Evolutionary conservation across 2,888 invertebrate genomes (phyloP).

Genomic region (Dilophus febrilis): DNA sequence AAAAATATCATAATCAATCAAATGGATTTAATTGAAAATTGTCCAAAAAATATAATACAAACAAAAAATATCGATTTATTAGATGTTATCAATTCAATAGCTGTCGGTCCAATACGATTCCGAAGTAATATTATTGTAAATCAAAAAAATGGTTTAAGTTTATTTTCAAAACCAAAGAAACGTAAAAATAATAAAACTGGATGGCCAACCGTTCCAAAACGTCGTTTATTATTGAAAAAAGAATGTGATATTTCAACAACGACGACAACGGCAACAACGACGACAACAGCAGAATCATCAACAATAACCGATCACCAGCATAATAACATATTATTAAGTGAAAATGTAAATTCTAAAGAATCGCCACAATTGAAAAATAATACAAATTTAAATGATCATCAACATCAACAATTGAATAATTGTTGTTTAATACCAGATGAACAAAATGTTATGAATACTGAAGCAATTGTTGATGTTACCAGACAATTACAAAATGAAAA

Average conservation of each 20-base stretch:
- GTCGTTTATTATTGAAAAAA: slow-evolving; percentile 12
- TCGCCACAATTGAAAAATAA: too few relatives aligned
- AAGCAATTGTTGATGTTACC: not conserved
- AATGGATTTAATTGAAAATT: not conserved
- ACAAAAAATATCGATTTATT: not conserved
- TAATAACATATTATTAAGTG: too few relatives aligned
- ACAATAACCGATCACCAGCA: too few relatives aligned
- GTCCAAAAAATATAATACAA: too few relatives aligned
- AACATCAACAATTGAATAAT: not conserved
- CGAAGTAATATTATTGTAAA: not conserved
- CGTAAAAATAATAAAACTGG: slow-evolving; percentile 60
- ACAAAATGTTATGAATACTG: not conserved
- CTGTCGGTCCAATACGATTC: not conserved
- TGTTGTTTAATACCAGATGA: not conserved
- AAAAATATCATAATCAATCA: slow-evolving; percentile 21
- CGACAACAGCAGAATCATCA: not conserved
- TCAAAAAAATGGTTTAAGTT: not conserved
- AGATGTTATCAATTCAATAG: not conserved
- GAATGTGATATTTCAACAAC: not conserved
- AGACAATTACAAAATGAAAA: not conserved
- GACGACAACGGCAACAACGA: too few relatives aligned
- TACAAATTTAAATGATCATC: not conserved
- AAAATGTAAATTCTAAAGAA: too few relatives aligned
- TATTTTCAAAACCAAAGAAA: slow-evolving; percentile 11
- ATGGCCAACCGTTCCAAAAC: slow-evolving; percentile 40